Evolutionary conservation across 2,113 vertebrate genomes (phyloP).

Genomic region (Gambusia affinis): DNA sequence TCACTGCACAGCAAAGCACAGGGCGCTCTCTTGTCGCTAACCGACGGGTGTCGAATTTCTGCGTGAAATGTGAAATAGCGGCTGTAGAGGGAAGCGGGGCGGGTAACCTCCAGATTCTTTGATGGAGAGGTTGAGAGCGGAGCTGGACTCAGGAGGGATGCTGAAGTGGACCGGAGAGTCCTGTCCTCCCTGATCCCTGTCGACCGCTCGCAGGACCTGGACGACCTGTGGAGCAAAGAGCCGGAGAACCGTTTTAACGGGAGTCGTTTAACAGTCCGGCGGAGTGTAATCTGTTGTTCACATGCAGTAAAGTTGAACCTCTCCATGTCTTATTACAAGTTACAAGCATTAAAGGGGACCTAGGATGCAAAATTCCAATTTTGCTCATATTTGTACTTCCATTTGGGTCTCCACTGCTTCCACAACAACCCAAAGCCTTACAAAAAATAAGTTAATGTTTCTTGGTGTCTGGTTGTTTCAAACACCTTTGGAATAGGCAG

Average conservation of each 20-base stretch:
- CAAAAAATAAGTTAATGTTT: too few species aligned
- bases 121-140: conserved; percentile 84
- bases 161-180: conserved; percentile 83
- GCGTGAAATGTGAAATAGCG: conserved; percentile 5
- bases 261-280: neutral
- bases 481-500: too few species aligned
- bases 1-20: conserved; percentile 1
- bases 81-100: neutral
- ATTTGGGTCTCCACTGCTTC: too few species aligned
- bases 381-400: too few species aligned
- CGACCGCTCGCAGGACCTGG: conserved; percentile 83
- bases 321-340: too few species aligned
- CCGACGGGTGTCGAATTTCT: conserved; percentile 2
- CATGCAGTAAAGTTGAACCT: neutral
- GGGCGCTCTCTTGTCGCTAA: conserved; percentile 1
- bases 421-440: too few species aligned
- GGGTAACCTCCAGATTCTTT: conserved; percentile 80
- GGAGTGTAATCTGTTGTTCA: neutral
- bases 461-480: too few species aligned
- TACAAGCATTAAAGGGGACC: too few species aligned
- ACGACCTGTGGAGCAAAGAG: conserved; percentile 78
- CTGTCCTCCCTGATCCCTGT: conserved; percentile 81
- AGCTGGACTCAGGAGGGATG: conserved; percentile 75
- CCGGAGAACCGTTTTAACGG: neutral
- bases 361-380: too few species aligned